Conservation (phyloP, 2,797 vertebrate species). For the Myotis vivesi region DNA sequence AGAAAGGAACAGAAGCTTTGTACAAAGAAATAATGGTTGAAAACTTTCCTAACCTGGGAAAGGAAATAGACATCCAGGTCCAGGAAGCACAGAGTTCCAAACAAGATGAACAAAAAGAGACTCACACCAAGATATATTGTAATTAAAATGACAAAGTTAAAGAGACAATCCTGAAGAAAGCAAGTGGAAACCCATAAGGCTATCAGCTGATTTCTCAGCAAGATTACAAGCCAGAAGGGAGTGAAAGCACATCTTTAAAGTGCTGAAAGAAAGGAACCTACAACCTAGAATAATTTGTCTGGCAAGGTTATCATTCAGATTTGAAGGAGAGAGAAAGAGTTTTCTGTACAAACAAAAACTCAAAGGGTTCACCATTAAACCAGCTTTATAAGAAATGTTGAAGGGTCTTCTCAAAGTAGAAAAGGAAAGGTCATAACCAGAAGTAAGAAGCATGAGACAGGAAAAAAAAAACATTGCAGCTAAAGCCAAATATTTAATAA, state of each 20-base stretch:
- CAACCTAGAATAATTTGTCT: neutral
- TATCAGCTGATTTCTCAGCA: neutral
- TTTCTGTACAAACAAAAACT: neutral
- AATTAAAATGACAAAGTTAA: neutral
- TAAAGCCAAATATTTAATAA: neutral
- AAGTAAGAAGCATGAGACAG: neutral
- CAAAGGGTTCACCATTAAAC: neutral
- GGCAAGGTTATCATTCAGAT: neutral
- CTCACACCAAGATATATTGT: neutral
- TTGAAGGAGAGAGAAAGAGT: neutral
- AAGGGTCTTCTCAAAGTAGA: neutral
- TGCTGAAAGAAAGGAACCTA: neutral
- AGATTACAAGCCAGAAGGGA: neutral
- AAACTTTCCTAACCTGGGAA: neutral
- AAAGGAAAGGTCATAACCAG: neutral
- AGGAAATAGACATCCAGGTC: neutral
- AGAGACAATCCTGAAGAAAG: neutral
- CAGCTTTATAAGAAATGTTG: neutral
- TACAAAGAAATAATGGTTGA: neutral
- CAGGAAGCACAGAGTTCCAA: neutral
- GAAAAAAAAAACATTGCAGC: neutral
- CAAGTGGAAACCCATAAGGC: neutral
- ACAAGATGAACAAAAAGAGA: neutral
- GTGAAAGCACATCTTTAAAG: neutral
- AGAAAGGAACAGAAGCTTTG: neutral